Conservation (phyloP, 2,888 invertebrate species). For the Spodoptera exigua region DNA sequence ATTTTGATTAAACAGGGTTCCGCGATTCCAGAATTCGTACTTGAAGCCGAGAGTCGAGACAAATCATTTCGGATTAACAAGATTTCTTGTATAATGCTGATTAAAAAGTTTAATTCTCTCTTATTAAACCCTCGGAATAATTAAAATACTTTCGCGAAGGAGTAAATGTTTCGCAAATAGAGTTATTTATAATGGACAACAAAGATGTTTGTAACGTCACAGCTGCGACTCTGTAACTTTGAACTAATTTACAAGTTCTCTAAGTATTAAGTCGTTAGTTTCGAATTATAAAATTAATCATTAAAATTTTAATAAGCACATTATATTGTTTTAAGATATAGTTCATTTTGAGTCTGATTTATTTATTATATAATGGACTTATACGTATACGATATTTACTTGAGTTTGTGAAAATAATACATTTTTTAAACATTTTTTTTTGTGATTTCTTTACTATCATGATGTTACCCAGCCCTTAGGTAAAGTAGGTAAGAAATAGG, state of each 20-base stretch:
- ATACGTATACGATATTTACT: too few relatives aligned
- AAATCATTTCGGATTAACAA: constrained; percentile 74
- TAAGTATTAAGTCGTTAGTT: constrained; percentile 8
- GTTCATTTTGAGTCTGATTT: too few relatives aligned
- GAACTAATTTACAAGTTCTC: constrained; percentile 20
- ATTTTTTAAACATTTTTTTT: too few relatives aligned
- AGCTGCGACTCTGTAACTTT: constrained; percentile 22
- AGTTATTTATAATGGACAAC: constrained; percentile 52
- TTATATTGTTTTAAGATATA: too few relatives aligned
- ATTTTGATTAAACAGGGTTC: constrained; percentile 80
- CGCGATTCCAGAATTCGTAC: constrained; percentile 67
- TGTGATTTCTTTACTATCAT: too few relatives aligned
- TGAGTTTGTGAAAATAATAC: too few relatives aligned
- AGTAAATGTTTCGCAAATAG: constrained; percentile 53
- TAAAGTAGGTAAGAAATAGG: too few relatives aligned
- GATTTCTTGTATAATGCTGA: constrained; percentile 67
- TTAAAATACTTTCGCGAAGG: constrained; percentile 57
- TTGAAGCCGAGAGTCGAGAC: constrained; percentile 67
- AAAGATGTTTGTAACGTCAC: constrained; percentile 43
- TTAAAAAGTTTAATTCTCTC: constrained; percentile 67
- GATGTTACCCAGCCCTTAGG: too few relatives aligned
- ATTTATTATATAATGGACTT: too few relatives aligned
- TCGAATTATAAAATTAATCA: not conserved
- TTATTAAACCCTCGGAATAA: constrained; percentile 58
- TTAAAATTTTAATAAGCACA: too few relatives aligned